Evolutionary conservation across 2,113 vertebrate species (phyloP).

Genomic region (Helogale parvula): DNA sequence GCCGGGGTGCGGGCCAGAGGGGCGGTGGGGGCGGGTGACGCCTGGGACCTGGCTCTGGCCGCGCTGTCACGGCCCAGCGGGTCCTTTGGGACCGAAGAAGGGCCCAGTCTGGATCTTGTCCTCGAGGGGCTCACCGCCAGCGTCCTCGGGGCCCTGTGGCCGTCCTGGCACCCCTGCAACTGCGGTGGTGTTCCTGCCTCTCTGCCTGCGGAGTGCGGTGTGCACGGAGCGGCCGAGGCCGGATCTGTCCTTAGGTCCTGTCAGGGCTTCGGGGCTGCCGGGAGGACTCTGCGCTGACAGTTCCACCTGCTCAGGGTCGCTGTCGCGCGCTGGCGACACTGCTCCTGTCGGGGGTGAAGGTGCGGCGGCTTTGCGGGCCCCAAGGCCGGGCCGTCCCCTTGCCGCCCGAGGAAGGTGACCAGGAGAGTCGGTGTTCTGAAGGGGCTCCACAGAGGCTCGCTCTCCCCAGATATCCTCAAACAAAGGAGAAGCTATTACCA

Average conservation of each 20-base stretch:
- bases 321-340: background rate
- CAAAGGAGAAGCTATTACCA: background rate
- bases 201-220: background rate
- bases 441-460: background rate
- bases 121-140: conserved; percentile 8
- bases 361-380: background rate
- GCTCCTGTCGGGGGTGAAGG: background rate
- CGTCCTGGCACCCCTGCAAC: background rate
- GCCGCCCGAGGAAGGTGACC: background rate
- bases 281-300: background rate
- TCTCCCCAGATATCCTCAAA: background rate
- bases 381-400: background rate
- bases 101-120: background rate
- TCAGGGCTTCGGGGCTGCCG: background rate
- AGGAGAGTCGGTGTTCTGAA: background rate
- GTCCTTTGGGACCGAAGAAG: background rate
- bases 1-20: background rate
- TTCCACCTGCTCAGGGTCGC: background rate
- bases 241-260: background rate
- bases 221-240: background rate
- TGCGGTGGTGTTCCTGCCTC: background rate
- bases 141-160: background rate
- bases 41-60: background rate
- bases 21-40: background rate
- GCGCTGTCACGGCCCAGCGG: too few species aligned